Evolutionary conservation across 2,113 vertebrate genomes (phyloP).

Genomic region (Oreochromis spilurus): DNA sequence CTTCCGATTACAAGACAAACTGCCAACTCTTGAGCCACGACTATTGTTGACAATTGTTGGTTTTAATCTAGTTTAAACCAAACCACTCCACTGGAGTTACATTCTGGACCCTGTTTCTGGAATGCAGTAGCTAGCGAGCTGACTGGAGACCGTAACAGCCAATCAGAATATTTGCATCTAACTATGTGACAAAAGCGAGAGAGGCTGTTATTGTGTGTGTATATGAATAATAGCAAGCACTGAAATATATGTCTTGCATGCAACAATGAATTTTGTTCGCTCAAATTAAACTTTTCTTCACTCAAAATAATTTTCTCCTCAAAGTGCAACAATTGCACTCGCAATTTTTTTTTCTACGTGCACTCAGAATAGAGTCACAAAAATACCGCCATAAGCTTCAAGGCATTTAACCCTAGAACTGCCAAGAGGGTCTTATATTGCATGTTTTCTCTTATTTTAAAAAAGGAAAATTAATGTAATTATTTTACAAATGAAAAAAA

Average conservation of each 20-base stretch:
- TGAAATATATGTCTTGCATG: too few species aligned
- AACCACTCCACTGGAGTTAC: neutral
- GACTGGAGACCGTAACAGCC: accelerated
- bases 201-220: accelerated
- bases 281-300: accelerated
- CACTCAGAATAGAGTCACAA: neutral
- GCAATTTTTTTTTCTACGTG: accelerated
- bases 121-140: neutral
- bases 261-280: too few species aligned
- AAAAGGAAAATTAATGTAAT: accelerated
- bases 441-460: neutral
- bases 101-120: neutral
- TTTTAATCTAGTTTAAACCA: neutral
- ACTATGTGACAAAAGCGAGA: accelerated
- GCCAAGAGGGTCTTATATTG: neutral
- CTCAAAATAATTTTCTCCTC: neutral
- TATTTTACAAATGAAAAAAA: neutral
- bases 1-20: too few species aligned
- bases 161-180: neutral
- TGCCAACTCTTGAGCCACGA: too few species aligned
- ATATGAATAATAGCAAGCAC: neutral
- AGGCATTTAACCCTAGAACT: neutral
- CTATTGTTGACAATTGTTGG: neutral
- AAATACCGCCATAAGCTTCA: neutral
- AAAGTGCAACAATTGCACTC: neutral